Evolutionary conservation across 2,113 vertebrate species (phyloP).

Genomic region (Lagopus muta): DNA sequence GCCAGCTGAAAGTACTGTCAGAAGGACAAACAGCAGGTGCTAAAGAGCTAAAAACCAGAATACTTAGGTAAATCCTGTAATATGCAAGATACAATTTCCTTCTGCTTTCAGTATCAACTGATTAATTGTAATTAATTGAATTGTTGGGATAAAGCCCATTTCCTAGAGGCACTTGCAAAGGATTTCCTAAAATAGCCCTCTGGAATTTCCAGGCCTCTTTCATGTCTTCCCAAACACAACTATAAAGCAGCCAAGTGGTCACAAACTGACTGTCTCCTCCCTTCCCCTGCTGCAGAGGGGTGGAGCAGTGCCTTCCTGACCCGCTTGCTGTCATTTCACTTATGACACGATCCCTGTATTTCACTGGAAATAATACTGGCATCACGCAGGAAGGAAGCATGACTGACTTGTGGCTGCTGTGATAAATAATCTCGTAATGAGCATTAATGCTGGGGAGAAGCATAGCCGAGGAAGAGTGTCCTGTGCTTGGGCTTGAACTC

Average conservation of each 20-base stretch:
- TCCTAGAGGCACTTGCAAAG: conserved; percentile 1
- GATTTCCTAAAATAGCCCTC: conserved; percentile 36
- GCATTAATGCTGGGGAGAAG: neutral
- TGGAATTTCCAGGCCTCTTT: conserved; percentile 31
- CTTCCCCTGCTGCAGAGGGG: neutral
- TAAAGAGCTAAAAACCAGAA: neutral
- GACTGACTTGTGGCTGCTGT: neutral
- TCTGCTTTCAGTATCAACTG: conserved; percentile 14
- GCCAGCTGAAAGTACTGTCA: conserved; percentile 6
- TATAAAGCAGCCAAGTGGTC: neutral
- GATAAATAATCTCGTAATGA: neutral
- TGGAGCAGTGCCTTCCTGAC: neutral
- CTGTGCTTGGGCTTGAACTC: neutral
- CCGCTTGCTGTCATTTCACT: neutral
- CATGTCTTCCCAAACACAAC: conserved; percentile 20
- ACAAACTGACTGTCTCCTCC: neutral
- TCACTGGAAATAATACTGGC: neutral
- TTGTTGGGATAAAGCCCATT: conserved; percentile 9
- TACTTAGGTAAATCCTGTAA: conserved; percentile 33
- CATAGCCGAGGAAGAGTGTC: neutral
- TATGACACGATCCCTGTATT: conserved; percentile 2
- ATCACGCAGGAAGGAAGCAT: conserved; percentile 19
- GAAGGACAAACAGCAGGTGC: neutral
- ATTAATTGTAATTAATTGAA: conserved; percentile 21
- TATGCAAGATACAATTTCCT: neutral